Conservation (phyloP, 2,888 invertebrate genomes). For the Pardosa pseudoannulata region DNA sequence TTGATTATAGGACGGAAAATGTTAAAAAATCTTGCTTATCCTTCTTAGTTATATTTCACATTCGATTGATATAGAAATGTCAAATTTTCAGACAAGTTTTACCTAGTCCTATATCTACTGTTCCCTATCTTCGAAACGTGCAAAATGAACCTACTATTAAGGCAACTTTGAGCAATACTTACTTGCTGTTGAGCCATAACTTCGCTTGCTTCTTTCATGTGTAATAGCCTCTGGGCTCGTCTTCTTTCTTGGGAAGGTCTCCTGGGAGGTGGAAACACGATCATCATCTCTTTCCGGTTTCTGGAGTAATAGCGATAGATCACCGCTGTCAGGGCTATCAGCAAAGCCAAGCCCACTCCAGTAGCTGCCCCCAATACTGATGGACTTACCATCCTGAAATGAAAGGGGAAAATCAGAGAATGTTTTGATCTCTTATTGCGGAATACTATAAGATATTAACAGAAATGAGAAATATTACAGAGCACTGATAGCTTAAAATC, state of each 20-base stretch:
- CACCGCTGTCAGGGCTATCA: conserved; percentile 83
- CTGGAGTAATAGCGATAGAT: conserved; percentile 82
- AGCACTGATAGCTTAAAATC: no score
- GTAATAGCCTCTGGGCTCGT: conserved; percentile 36
- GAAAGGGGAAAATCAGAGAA: not conserved
- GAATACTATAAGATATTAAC: no score
- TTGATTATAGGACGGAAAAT: no score
- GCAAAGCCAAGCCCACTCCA: conserved; percentile 83
- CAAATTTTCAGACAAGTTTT: no score
- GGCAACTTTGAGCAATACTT: conserved; percentile 20
- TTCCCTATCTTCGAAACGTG: no score
- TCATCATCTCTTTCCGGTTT: conserved; percentile 62
- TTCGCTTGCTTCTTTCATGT: conserved; percentile 59
- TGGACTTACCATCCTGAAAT: conserved; percentile 81
- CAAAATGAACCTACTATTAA: no score
- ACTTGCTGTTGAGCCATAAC: conserved; percentile 67
- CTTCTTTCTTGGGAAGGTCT: conserved; percentile 43
- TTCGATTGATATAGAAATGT: no score
- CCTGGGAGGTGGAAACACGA: conserved; percentile 60
- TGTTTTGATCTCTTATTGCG: no score
- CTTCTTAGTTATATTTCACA: no score
- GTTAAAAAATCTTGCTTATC: no score
- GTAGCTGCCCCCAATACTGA: conserved; percentile 84
- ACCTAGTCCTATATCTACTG: no score
- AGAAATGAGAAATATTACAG: no score